Evolutionary conservation across 2,797 vertebrate species (phyloP), one percentile per base, ranked within the genome.

Genomic region (Aeoliscus strigatus): DNA sequence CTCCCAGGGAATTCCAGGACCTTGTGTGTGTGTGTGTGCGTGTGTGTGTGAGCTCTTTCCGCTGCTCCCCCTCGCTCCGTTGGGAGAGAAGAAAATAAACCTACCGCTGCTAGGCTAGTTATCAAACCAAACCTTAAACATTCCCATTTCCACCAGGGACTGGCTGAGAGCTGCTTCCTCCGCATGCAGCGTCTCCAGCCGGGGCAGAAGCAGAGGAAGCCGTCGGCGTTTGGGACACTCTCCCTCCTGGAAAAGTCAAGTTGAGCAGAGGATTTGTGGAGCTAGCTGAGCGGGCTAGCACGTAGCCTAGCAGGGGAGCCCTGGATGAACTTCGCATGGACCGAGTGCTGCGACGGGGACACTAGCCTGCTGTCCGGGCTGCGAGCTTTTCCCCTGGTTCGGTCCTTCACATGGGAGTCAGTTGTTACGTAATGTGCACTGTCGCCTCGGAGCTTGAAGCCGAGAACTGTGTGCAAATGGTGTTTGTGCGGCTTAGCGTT

Each of bases 81-180:
- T 66, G 79, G 85, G 80, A 86, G 69, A 82, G 77, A 79, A 80
- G 78, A 84, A 84, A 84, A 83, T 81, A 79, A 82, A 75, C 64
- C 51, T 34, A 51, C 26, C 35, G 66, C 69, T 64, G 78, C 77
- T 72, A 45, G 48, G 77, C 72, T 83, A 68, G 76, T 79, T 70
- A 83, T 74, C 77, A 77, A 68, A 75, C 58, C 64, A 48, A 51
- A 42, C 48, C 47, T 44, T 13, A 38, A 67, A 59, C 14, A 35
- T 25, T 54, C 8, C 8, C 26, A 44, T 30, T 32, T 27, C 28
- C 34, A 4, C 29, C 26, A 31, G 38, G 69, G 54, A 68, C 51
- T 21, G 43, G n/a, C 13, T 18, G 2, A 12, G 36, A 46, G 47
- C 14, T 28, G 43, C 46, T 56, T 40, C 25, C 21, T 27, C 24